phyloP scores from a whole-genome alignment of 1,140 invertebrate species.

The Diabrotica undecimpunctata region DNA sequence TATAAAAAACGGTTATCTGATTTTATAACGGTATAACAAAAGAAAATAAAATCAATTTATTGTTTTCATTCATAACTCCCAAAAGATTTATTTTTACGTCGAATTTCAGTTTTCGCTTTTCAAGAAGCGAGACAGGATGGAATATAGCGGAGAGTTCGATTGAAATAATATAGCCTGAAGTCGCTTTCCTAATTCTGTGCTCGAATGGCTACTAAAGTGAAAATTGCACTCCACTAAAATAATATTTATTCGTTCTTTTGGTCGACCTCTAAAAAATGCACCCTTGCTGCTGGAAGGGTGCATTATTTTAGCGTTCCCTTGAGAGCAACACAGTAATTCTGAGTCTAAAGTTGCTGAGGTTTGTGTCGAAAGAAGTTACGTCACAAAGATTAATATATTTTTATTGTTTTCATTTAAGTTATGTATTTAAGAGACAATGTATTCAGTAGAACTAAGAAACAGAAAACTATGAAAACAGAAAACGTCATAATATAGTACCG shows the following conservation, averaged over 20 bases:
- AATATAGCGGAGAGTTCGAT: background rate
- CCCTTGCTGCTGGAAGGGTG: conserved; percentile 32
- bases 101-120: background rate
- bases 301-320: conserved; percentile 33
- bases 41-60: background rate
- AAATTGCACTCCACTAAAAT: conserved; percentile 42
- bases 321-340: conserved; percentile 8
- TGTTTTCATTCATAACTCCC: background rate
- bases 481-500: too few relatives aligned
- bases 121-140: background rate
- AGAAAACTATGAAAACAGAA: too few relatives aligned
- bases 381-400: too few relatives aligned
- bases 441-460: too few relatives aligned
- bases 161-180: conserved; percentile 12
- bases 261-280: conserved; percentile 43
- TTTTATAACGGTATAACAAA: too few relatives aligned
- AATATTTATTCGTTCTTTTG: conserved; percentile 44
- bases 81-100: background rate
- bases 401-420: too few relatives aligned
- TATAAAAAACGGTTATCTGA: too few relatives aligned
- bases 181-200: conserved; percentile 26
- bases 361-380: background rate
- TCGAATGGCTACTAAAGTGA: conserved; percentile 40
- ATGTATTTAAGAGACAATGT: too few relatives aligned
- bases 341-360: background rate